Percentiles rank a stretch among this genome's conserved stretches.
Evolutionary conservation across 2,113 vertebrate species (phyloP).

Genomic region (Mionectes macconnelli): DNA sequence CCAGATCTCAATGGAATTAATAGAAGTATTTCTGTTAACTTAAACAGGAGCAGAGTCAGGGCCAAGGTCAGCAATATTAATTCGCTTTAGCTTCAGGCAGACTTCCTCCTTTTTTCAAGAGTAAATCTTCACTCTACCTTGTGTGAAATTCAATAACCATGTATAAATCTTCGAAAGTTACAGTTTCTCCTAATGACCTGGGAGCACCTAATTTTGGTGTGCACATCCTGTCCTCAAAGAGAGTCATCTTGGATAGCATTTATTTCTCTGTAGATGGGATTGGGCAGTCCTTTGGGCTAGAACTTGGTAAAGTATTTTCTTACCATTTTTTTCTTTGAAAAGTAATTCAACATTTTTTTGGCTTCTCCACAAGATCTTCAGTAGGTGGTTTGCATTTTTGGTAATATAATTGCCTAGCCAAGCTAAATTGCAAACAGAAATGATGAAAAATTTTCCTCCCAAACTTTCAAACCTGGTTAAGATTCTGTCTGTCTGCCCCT

Average conservation of each 20-base stretch:
- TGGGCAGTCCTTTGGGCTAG: background rate
- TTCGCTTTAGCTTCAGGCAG: slow-evolving; percentile 25
- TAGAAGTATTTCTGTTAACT: background rate
- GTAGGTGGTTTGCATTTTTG: slow-evolving; percentile 48
- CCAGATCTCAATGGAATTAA: background rate
- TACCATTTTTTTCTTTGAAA: background rate
- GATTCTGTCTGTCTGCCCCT: background rate
- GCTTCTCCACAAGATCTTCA: slow-evolving; percentile 4
- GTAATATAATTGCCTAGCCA: slow-evolving; percentile 46
- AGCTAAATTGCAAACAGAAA: slow-evolving; percentile 57
- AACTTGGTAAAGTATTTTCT: background rate
- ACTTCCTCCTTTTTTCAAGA: slow-evolving; percentile 4
- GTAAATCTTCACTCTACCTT: background rate
- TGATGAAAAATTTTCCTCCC: slow-evolving; percentile 43
- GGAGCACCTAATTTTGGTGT: background rate
- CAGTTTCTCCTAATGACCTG: background rate
- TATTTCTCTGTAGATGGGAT: background rate
- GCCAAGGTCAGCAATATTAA: slow-evolving; percentile 30
- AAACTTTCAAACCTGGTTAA: slow-evolving; percentile 23
- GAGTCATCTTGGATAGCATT: background rate
- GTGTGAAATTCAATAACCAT: background rate
- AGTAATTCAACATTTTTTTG: background rate
- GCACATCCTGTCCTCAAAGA: background rate
- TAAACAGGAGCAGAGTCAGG: background rate
- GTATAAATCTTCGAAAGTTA: background rate